phyloP scores from a whole-genome alignment of 2,888 invertebrate species.

The Chrysina gloriosa region DNA sequence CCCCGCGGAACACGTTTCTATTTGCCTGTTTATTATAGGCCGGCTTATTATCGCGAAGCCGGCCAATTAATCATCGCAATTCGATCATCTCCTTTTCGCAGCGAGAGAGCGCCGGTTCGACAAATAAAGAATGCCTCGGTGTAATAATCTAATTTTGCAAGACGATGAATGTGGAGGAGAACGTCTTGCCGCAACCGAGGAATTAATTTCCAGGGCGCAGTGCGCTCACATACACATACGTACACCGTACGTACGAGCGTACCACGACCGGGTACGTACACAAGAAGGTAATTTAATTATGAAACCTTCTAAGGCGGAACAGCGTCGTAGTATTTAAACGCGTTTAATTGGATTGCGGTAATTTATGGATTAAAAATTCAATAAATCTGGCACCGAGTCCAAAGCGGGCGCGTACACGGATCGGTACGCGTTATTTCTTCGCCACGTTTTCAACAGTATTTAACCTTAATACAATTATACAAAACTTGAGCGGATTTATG shows the following conservation, averaged over 20 bases:
- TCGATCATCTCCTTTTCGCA: slow-evolving; percentile 20
- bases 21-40: not conserved
- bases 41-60: slow-evolving; percentile 1
- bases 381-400: slow-evolving; percentile 46
- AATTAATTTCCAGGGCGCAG: slow-evolving; percentile 29
- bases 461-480: slow-evolving; percentile 36
- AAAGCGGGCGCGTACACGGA: not conserved
- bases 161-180: slow-evolving; percentile 32
- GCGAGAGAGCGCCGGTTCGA: not conserved
- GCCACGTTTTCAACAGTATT: slow-evolving; percentile 25
- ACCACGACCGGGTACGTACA: no score
- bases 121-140: slow-evolving; percentile 15
- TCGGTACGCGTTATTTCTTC: not conserved
- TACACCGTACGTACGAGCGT: no score
- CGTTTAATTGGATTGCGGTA: slow-evolving; percentile 53
- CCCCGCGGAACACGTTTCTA: no score
- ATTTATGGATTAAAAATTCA: slow-evolving; percentile 52
- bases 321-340: slow-evolving; percentile 49
- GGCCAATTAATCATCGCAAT: slow-evolving; percentile 17
- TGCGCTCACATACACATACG: slow-evolving; percentile 2
- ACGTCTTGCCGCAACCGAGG: slow-evolving; percentile 18
- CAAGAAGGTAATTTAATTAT: slow-evolving; percentile 48
- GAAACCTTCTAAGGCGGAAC: slow-evolving; percentile 52
- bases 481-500: slow-evolving; percentile 32
- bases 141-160: slow-evolving; percentile 31